Evolutionary conservation across 2,888 invertebrate species (phyloP).

Genomic region (Criorhina ranunculi): DNA sequence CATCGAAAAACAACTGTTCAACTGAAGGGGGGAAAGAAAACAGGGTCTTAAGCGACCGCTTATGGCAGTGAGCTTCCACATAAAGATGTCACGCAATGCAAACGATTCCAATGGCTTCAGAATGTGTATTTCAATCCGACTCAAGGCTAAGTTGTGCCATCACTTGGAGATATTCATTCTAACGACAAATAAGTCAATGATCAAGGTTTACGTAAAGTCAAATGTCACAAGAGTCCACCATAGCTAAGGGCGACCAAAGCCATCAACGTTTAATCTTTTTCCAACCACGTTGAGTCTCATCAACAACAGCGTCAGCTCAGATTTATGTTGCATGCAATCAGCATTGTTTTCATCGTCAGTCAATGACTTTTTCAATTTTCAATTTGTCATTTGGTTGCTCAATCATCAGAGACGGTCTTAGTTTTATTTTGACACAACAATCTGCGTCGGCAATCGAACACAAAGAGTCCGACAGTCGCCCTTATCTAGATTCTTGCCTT

Average conservation of each 20-base stretch:
- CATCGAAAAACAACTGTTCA: no score
- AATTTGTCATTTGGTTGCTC: constrained; percentile 67
- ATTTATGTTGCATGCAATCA: constrained; percentile 50
- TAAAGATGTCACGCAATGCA: no score
- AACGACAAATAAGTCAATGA: neutral
- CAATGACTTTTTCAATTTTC: constrained; percentile 61
- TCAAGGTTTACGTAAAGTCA: constrained; percentile 32
- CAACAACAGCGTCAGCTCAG: constrained; percentile 41
- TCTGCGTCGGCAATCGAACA: constrained; percentile 47
- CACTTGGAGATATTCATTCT: neutral
- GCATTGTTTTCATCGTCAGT: constrained; percentile 9
- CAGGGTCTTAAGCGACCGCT: no score
- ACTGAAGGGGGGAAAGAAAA: no score
- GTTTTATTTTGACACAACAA: constrained; percentile 59
- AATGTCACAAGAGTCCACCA: constrained; percentile 37
- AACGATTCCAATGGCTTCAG: no score
- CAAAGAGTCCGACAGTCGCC: constrained; percentile 31
- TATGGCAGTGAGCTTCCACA: no score
- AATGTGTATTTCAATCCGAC: neutral
- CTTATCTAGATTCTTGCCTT: constrained; percentile 62
- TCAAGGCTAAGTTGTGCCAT: neutral
- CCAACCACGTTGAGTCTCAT: constrained; percentile 34
- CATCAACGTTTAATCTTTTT: no score
- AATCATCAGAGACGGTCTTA: constrained; percentile 33
- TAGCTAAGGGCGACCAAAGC: constrained; percentile 35